A percentile compares a stretch with the other conserved stretches of the same genome.
phyloP scores from a whole-genome alignment of 2,113 vertebrate species.

The Silurus asotus region DNA sequence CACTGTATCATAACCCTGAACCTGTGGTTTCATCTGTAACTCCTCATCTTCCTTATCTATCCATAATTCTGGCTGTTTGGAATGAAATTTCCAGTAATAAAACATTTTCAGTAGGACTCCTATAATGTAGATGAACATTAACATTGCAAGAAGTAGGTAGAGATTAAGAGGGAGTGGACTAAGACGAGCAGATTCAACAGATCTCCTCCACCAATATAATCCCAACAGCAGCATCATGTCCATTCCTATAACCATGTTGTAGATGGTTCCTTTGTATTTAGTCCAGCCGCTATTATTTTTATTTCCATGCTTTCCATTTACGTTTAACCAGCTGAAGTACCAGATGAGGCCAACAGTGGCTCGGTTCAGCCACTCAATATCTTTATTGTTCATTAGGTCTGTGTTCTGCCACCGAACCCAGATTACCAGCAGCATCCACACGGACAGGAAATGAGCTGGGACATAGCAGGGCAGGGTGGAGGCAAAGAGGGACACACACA shows the following conservation, averaged over 20 bases:
- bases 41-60: background rate
- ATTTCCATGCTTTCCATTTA: conserved; percentile 59
- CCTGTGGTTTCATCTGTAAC: background rate
- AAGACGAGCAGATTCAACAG: background rate
- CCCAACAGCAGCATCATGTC: conserved; percentile 74
- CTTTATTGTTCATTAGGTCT: conserved; percentile 65
- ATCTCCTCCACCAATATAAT: conserved; percentile 65
- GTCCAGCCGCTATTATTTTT: conserved; percentile 50
- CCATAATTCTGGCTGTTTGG: conserved; percentile 18
- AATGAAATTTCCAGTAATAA: conserved; percentile 62
- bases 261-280: conserved; percentile 65
- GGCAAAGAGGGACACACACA: conserved; percentile 69
- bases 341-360: conserved; percentile 73
- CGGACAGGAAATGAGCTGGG: conserved; percentile 66
- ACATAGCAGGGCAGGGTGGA: conserved; percentile 62
- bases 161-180: background rate
- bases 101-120: conserved; percentile 54
- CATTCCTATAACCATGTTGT: conserved; percentile 70
- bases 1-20: background rate
- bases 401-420: conserved; percentile 79
- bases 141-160: background rate
- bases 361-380: conserved; percentile 74
- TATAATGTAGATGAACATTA: rapidly evolving
- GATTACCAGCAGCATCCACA: conserved; percentile 76
- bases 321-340: conserved; percentile 85